Conservation (phyloP, 1,140 invertebrate genomes). For the Laupala kohalensis region DNA sequence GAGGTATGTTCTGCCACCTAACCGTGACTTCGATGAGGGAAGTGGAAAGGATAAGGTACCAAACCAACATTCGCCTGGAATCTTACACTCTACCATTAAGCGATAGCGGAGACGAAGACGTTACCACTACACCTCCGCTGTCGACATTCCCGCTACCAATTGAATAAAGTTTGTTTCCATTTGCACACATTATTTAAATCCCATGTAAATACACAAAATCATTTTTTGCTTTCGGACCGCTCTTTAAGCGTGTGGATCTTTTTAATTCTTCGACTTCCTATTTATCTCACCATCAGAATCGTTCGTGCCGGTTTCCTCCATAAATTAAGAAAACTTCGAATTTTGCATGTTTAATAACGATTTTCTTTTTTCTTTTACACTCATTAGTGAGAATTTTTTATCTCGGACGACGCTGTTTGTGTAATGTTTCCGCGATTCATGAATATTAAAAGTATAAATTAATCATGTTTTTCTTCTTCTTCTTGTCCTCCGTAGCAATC, state of each 20-base stretch:
- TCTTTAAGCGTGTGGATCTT: not conserved
- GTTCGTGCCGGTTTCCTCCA: not conserved
- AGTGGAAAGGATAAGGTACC: no score
- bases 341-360: not conserved
- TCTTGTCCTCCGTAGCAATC: not conserved
- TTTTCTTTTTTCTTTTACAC: not conserved
- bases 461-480: not conserved
- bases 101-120: no score
- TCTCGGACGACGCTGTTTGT: not conserved
- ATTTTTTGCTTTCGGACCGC: not conserved
- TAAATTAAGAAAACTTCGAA: not conserved
- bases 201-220: not conserved
- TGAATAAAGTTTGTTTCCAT: not conserved
- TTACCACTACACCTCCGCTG: no score
- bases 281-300: not conserved
- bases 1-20: no score
- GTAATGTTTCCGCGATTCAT: not conserved
- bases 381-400: not conserved
- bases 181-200: not conserved
- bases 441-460: not conserved
- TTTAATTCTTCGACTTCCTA: not conserved
- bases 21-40: no score
- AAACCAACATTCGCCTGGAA: no score
- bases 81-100: no score
- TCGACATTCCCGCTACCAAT: not conserved